phyloP scores from a whole-genome alignment of 2,797 vertebrate species.

The Fistularia commersonii region DNA sequence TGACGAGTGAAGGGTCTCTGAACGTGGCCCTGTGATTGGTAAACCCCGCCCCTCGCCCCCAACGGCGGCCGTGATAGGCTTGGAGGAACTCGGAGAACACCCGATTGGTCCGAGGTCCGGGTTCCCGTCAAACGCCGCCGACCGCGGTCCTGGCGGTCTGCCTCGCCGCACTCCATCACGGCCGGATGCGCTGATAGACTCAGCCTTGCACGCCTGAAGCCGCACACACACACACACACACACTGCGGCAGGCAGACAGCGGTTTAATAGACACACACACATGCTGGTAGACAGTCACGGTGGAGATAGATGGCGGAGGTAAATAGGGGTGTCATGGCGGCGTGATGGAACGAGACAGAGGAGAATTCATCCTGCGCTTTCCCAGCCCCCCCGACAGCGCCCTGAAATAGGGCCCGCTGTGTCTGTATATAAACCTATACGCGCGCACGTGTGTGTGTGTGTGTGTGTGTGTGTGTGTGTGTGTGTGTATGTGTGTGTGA shows the following conservation, averaged over 20 bases:
- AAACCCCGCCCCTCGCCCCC: too few species aligned
- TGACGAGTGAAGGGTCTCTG: too few species aligned
- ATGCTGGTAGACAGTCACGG: slow-evolving; percentile 55
- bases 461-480: slow-evolving; percentile 3
- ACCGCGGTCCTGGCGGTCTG: too few species aligned
- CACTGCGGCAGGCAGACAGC: background rate
- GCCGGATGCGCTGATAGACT: slow-evolving; percentile 29
- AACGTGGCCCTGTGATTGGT: too few species aligned
- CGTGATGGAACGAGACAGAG: slow-evolving; percentile 73
- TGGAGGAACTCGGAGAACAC: too few species aligned
- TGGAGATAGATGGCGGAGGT: slow-evolving; percentile 72
- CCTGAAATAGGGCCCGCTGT: slow-evolving; percentile 67
- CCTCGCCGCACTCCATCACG: slow-evolving; percentile 49
- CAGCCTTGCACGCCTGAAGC: slow-evolving; percentile 10
- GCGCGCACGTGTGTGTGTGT: slow-evolving; percentile 25
- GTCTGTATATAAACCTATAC: slow-evolving; percentile 52
- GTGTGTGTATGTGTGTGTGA: background rate
- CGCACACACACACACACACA: slow-evolving; percentile 13
- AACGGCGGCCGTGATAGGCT: too few species aligned
- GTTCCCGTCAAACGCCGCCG: too few species aligned
- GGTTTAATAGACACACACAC: slow-evolving; percentile 19
- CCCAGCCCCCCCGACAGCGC: slow-evolving; percentile 67
- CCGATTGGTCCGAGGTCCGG: too few species aligned
- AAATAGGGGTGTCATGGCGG: slow-evolving; percentile 73
- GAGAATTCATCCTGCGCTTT: slow-evolving; percentile 74